These are phyloP conservation scores for Natrix natrix DNA, from an alignment of 2,797 vertebrate genomes.

Conservation along the genomic window DNA sequence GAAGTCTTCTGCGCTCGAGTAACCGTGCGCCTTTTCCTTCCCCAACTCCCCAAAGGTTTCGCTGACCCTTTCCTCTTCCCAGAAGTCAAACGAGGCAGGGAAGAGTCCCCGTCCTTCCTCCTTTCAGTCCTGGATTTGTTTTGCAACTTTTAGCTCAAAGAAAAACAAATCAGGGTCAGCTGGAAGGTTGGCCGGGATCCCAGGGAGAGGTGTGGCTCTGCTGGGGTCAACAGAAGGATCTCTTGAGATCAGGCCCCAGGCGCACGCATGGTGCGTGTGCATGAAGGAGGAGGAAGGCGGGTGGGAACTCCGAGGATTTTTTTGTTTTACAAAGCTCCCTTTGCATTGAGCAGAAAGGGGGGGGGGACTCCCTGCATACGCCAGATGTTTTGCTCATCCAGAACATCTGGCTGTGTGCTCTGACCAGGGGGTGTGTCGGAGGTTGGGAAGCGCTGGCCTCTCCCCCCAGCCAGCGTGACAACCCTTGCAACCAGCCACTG, in stretches of 20 bases:
- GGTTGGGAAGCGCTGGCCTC: background rate
- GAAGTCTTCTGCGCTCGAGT: background rate
- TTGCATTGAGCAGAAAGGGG: background rate
- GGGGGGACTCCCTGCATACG: background rate
- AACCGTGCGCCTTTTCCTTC: background rate
- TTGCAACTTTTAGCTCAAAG: background rate
- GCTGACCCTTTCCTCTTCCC: background rate
- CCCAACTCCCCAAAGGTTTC: background rate
- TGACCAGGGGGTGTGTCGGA: background rate
- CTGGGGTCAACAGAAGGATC: no score
- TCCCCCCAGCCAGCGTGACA: background rate
- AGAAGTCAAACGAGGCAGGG: no score
- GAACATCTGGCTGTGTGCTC: background rate
- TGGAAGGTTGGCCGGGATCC: background rate
- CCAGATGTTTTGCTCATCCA: slow-evolving; percentile 1
- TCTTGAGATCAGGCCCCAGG: background rate
- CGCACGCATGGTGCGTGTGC: background rate
- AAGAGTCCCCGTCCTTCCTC: background rate
- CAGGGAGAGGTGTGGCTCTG: background rate
- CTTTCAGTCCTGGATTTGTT: background rate
- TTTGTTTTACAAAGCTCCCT: background rate
- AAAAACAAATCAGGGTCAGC: background rate
- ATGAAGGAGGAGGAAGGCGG: background rate
- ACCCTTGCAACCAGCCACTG: background rate
- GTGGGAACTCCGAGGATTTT: no score